Percentiles rank a stretch among this genome's conserved stretches.
phyloP scores from a whole-genome alignment of 2,888 invertebrate species.

The Nycteola revayana region DNA sequence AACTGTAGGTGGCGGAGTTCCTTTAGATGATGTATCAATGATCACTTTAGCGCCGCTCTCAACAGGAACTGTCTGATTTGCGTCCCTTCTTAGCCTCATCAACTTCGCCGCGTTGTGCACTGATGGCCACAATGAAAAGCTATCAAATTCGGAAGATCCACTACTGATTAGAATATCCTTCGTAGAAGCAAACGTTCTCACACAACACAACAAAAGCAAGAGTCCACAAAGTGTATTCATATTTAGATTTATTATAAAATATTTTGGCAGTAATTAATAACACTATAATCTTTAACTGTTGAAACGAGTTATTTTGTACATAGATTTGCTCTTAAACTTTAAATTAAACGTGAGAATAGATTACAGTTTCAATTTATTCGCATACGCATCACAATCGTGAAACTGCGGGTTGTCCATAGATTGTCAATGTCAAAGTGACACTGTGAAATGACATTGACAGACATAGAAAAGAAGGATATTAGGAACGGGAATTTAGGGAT shows the following conservation, averaged over 20 bases:
- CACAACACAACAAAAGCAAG: constrained; percentile 50
- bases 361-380: constrained; percentile 10
- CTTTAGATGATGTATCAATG: not conserved
- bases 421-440: not conserved
- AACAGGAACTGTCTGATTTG: constrained; percentile 20
- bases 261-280: too few species aligned
- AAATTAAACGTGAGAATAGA: constrained; percentile 13
- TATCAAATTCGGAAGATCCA: constrained; percentile 36
- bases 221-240: constrained; percentile 52
- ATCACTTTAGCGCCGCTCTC: constrained; percentile 35
- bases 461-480: too few species aligned
- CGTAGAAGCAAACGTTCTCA: constrained; percentile 40
- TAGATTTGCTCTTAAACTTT: too few species aligned
- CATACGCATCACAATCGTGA: constrained; percentile 15
- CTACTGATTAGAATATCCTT: constrained; percentile 26
- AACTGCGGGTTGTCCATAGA: not conserved
- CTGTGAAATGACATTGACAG: constrained; percentile 1
- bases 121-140: constrained; percentile 59
- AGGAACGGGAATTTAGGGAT: too few species aligned
- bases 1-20: not conserved
- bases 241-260: too few species aligned
- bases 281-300: too few species aligned
- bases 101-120: constrained; percentile 47
- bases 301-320: too few species aligned
- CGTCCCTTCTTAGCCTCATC: constrained; percentile 33